A percentile compares a stretch with the other conserved stretches of the same genome.
Evolutionary conservation across 2,113 vertebrate species (phyloP).

Genomic region (Nicator chloris): DNA sequence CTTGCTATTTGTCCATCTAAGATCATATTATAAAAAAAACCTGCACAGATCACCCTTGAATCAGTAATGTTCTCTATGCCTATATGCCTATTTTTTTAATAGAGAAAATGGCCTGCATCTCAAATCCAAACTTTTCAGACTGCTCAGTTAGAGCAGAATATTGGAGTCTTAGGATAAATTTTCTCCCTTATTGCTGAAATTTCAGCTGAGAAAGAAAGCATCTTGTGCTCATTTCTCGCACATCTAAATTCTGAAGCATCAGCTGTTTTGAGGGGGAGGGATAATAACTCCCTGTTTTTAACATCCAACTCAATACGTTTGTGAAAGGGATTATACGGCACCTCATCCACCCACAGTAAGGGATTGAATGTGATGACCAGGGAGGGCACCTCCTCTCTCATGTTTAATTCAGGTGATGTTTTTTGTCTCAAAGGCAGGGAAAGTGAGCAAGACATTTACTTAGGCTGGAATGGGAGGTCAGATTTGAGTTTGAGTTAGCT

Average conservation of each 20-base stretch:
- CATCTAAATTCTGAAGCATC: constrained; percentile 33
- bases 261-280: constrained; percentile 8
- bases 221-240: not conserved
- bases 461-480: not conserved
- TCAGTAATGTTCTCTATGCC: not conserved
- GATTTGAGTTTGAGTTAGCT: not conserved
- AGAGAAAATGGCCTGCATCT: not conserved
- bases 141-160: not conserved
- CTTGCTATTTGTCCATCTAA: not conserved
- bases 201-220: not conserved
- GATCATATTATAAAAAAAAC: not conserved
- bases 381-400: not conserved
- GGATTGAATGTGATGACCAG: not conserved
- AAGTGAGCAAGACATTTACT: rapidly evolving
- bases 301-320: not conserved
- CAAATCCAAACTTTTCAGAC: not conserved
- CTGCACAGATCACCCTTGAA: not conserved
- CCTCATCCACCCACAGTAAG: not conserved
- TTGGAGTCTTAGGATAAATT: not conserved
- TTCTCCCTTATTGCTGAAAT: constrained; percentile 25
- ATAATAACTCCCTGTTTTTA: constrained; percentile 32
- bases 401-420: not conserved
- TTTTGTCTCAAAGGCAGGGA: not conserved
- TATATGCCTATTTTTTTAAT: not conserved
- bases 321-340: not conserved